Conservation (phyloP, 2,113 vertebrate genomes). For the Henicopernis longicauda region DNA sequence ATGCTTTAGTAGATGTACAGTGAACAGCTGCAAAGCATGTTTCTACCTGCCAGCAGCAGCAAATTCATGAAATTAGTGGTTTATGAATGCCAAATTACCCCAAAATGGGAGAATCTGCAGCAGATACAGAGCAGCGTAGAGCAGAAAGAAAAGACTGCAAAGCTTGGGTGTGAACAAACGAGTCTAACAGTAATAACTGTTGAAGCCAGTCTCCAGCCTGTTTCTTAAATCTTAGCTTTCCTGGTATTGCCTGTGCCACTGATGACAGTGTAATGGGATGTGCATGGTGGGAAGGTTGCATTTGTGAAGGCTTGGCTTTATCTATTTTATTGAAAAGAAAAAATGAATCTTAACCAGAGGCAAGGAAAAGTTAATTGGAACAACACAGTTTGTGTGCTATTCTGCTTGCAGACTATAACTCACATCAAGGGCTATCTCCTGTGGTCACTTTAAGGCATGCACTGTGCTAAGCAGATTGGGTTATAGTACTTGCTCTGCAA, state of each 20-base stretch:
- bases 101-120: background rate
- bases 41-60: constrained; percentile 22
- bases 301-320: background rate
- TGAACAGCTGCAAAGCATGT: background rate
- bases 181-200: background rate
- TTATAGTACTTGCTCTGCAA: background rate
- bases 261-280: background rate
- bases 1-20: background rate
- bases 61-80: background rate
- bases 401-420: background rate
- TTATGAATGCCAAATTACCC: background rate
- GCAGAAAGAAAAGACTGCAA: background rate
- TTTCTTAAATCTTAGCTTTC: background rate
- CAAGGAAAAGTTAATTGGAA: background rate
- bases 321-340: background rate
- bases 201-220: background rate
- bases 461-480: background rate
- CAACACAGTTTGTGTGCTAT: background rate
- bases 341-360: background rate
- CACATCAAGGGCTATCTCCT: background rate
- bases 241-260: background rate
- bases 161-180: background rate
- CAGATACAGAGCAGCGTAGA: background rate
- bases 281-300: background rate
- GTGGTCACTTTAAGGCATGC: background rate